Conservation (phyloP, 2,797 vertebrate genomes). For the Urosaurus nigricauda region DNA sequence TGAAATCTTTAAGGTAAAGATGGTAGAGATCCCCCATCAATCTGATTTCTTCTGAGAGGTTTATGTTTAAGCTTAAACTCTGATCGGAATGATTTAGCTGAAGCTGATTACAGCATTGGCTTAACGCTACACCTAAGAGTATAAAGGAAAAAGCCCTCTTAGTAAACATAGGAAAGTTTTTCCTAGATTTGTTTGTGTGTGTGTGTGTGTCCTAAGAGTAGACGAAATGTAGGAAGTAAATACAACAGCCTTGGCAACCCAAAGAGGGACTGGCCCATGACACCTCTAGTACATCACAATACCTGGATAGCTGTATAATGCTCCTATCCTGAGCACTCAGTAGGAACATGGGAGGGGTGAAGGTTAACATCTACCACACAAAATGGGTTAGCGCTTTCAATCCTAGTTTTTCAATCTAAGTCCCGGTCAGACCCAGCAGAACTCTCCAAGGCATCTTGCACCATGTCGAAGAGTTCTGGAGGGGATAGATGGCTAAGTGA, state of each 20-base stretch:
- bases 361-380: slow-evolving; percentile 61
- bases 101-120: accelerated
- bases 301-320: background rate
- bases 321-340: background rate
- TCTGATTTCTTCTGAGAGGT: background rate
- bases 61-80: background rate
- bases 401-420: slow-evolving; percentile 56
- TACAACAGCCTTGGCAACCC: background rate
- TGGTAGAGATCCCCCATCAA: background rate
- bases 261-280: background rate
- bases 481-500: slow-evolving; percentile 74
- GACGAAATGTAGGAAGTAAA: background rate
- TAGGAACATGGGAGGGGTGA: slow-evolving; percentile 62
- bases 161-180: background rate
- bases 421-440: slow-evolving; percentile 43
- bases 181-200: accelerated
- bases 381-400: slow-evolving; percentile 59
- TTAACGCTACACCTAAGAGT: accelerated
- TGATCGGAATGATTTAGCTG: background rate
- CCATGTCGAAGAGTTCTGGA: slow-evolving; percentile 58
- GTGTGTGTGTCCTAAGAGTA: accelerated
- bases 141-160: background rate
- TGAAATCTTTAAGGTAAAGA: background rate
- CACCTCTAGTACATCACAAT: slow-evolving; percentile 48
- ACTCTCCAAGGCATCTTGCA: slow-evolving; percentile 44